Conservation (phyloP, 1,140 invertebrate genomes). For the Orchestia grillus region DNA sequence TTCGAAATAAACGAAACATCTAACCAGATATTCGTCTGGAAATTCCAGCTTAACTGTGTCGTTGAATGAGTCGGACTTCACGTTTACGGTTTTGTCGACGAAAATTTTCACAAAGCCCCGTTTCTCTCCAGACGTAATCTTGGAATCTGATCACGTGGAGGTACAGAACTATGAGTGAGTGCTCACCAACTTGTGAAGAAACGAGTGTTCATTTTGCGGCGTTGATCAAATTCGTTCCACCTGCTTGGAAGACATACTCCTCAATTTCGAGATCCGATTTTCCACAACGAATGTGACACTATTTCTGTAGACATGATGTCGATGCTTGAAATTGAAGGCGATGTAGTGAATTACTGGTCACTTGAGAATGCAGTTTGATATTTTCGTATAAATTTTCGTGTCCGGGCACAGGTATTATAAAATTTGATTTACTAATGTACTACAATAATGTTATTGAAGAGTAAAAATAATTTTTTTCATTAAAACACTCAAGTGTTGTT, state of each 20-base stretch:
- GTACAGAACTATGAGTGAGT: neutral
- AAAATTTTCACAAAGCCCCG: neutral
- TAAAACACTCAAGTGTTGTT: neutral
- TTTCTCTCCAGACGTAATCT: neutral
- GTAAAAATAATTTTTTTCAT: neutral
- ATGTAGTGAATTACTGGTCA: neutral
- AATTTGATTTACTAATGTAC: neutral
- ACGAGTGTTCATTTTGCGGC: neutral
- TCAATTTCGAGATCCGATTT: neutral
- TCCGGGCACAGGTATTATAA: neutral
- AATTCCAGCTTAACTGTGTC: neutral
- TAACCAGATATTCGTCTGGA: neutral
- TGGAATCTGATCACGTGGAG: no score
- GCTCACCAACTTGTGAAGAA: neutral
- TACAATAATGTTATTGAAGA: no score
- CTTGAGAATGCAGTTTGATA: neutral
- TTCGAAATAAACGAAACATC: neutral
- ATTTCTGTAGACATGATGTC: no score
- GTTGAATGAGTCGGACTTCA: neutral
- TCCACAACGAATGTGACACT: neutral
- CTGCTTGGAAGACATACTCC: no score
- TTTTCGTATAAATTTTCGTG: neutral
- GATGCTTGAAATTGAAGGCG: neutral
- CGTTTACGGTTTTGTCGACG: neutral
- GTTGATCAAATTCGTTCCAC: no score